Evolutionary conservation across 2,113 vertebrate species (phyloP), one percentile per base, ranked within the genome.

Genomic region (Athene noctua): DNA sequence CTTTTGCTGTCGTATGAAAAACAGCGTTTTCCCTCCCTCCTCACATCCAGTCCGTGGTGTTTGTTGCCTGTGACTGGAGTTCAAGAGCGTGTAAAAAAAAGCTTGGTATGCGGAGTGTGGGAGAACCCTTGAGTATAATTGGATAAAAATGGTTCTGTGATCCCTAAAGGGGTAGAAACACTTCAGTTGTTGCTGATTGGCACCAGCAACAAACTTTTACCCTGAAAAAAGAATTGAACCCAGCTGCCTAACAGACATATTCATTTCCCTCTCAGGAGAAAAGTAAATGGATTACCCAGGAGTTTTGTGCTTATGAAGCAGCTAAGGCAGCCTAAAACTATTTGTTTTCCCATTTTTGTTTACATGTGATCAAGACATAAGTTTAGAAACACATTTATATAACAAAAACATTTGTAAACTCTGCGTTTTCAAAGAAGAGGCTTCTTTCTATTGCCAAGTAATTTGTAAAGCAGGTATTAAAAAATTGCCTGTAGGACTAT

Each of bases 271-370:
- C 83, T 89, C 62, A 57, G 22, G 57, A 51, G 72, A 95, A 82
- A 96, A 93, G n/a, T 77, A 80, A 93, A 81, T 90, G 80, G 92
- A 92, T 93, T 96, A 86, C 47, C 32, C 38, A 73, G 68, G 81
- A 96, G 77, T 96, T 96, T 96, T 94, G 87, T 94, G 94, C 36
- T 86, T 95, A 95, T 96, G 88, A 92, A 90, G 92, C 36, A 94
- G 86, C 61, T 89, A 89, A 91, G 40, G 36, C 49, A 94, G 36
- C 9, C 84, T 49, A 95, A 75, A 96, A 65, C 7, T 78, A 68
- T 54, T 87, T 70, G 26, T 95, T 95, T 96, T 80, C 32, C 30
- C 19, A 66, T 94, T 84, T 90, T 40, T 95, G 21, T 92, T 94
- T 90, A 55, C 34, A 54, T 32, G 20, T 88, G 52, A 88, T 96